Percentiles rank a stretch among this genome's conserved stretches.
These are phyloP conservation scores for Aphis craccivora DNA, from an alignment of 1,140 invertebrate species.

Conservation along the genomic window DNA sequence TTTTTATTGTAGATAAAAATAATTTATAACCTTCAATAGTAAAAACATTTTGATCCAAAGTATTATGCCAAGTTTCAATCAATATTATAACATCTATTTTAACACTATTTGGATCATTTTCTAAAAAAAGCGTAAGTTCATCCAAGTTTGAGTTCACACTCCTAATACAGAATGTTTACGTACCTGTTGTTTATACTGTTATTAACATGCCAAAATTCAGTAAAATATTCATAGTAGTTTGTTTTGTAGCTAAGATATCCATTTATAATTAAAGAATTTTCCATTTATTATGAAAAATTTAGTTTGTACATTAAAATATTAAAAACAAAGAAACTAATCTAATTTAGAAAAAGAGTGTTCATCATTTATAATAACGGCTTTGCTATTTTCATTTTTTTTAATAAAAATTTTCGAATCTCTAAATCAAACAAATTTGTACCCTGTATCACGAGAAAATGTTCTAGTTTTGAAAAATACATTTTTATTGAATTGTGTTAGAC, in stretches of 20 bases:
- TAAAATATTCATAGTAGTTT: slow-evolving; percentile 2
- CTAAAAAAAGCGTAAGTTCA: not conserved
- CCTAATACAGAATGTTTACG: slow-evolving; percentile 19
- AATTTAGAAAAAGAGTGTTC: not conserved
- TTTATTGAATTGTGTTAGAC: slow-evolving; percentile 2
- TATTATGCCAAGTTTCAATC: slow-evolving; percentile 8
- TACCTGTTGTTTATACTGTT: not conserved
- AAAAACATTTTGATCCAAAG: not conserved
- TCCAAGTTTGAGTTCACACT: not conserved
- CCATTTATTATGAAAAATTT: not conserved
- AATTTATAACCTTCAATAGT: not conserved
- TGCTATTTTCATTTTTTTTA: slow-evolving; percentile 25
- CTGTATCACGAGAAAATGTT: not conserved
- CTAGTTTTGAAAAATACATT: not conserved
- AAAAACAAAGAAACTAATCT: not conserved
- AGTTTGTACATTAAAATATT: no score
- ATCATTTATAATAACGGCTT: slow-evolving; percentile 14
- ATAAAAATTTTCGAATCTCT: not conserved
- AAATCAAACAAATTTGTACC: not conserved
- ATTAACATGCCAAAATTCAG: not conserved
- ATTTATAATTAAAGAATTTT: not conserved
- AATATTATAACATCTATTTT: slow-evolving; percentile 16
- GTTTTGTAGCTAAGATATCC: slow-evolving; percentile 20
- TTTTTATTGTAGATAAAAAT: slow-evolving; percentile 7
- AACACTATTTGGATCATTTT: slow-evolving; percentile 3